Percentiles rank a stretch among this genome's conserved stretches.
phyloP scores from a whole-genome alignment of 30 jellyfish, hydroid and myxozoan genomes.

The Clytia hemisphaerica region DNA sequence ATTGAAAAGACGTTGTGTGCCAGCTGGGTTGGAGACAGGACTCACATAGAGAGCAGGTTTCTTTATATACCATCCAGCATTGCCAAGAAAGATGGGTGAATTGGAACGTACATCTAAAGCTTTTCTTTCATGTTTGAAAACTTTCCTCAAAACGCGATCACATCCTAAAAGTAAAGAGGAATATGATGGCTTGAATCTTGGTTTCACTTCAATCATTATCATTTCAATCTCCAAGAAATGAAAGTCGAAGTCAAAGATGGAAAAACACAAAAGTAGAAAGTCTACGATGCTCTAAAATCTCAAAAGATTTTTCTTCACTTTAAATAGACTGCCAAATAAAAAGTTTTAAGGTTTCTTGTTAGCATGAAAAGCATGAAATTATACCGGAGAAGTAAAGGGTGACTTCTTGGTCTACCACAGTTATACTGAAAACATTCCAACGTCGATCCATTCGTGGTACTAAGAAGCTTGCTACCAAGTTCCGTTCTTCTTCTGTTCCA shows the following conservation, averaged over 20 bases:
- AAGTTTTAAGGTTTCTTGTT: no score
- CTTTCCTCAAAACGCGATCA: constrained; percentile 26
- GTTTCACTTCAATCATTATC: no score
- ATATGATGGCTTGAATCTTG: no score
- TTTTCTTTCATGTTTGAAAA: constrained; percentile 18
- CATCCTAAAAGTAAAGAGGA: no score
- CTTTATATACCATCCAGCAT: constrained; percentile 83
- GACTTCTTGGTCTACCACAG: constrained; percentile 34
- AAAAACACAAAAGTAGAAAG: no score
- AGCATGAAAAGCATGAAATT: no score
- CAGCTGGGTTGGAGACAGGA: no score
- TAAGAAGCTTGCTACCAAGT: constrained; percentile 27
- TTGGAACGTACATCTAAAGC: constrained; percentile 24
- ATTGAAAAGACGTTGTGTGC: background rate
- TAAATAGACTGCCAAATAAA: no score
- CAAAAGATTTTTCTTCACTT: no score
- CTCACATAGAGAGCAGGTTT: constrained; percentile 66
- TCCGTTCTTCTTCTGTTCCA: constrained; percentile 2
- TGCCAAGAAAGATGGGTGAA: constrained; percentile 82
- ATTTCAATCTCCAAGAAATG: no score
- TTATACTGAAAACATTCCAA: constrained; percentile 77
- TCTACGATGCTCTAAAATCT: no score
- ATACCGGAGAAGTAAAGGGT: constrained; percentile 56
- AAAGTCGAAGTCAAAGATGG: no score
- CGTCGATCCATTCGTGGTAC: constrained; percentile 44